Percentiles rank a stretch among this genome's conserved stretches.
Evolutionary conservation across 53 echinoderm and acorn worm genomes (phyloP).

Genomic region (Luidia sarsii): DNA sequence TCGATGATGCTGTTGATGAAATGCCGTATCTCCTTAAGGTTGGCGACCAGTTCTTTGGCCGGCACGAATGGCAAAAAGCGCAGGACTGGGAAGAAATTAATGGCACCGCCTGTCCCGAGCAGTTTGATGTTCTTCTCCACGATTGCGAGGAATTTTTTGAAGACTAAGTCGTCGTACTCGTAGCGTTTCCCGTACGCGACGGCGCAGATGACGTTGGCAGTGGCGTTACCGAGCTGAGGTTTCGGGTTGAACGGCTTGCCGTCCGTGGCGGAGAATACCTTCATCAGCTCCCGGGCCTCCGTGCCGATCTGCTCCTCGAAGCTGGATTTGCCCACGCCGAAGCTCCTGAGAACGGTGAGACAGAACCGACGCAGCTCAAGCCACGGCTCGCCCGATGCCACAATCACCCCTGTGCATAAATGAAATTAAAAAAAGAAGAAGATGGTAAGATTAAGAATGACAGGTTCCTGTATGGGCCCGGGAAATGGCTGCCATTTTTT

Average conservation of each 20-base stretch:
- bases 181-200: conserved; percentile 52
- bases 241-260: conserved; percentile 45
- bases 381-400: conserved; percentile 18
- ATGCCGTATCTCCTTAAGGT: conserved; percentile 23
- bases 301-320: not conserved
- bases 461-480: too few species aligned
- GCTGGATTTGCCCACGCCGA: conserved; percentile 52
- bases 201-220: conserved; percentile 55
- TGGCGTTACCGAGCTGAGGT: conserved; percentile 9
- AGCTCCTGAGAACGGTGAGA: conserved; percentile 35
- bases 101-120: not conserved
- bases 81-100: not conserved
- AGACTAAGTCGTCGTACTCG: conserved; percentile 42
- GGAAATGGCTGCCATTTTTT: too few species aligned
- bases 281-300: not conserved
- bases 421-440: too few species aligned
- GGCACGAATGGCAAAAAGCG: not conserved
- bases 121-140: not conserved
- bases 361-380: conserved; percentile 27
- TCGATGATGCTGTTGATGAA: conserved; percentile 44
- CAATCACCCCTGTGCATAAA: conserved; percentile 12
- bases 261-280: not conserved
- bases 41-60: not conserved
- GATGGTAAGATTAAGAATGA: too few species aligned
- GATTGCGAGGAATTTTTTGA: not conserved